These are phyloP conservation scores for Pangasius macronema DNA, from an alignment of 2,797 vertebrate genomes.

Conservation along the genomic window DNA sequence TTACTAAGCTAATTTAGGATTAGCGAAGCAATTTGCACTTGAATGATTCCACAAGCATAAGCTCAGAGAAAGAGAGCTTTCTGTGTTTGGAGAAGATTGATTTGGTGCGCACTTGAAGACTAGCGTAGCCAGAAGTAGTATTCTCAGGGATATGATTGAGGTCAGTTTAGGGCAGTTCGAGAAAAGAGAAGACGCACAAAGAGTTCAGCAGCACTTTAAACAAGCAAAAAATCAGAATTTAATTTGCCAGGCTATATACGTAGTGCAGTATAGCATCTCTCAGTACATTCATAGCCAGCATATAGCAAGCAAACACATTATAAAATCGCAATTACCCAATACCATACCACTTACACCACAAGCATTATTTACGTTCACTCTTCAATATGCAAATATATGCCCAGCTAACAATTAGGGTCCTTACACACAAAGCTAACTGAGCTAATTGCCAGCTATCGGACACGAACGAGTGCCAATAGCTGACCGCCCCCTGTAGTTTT, in stretches of 20 bases:
- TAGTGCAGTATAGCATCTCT: not conserved
- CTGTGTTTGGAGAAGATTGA: slow-evolving; percentile 14
- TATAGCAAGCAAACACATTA: not conserved
- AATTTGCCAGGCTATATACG: not conserved
- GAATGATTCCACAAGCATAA: slow-evolving; percentile 29
- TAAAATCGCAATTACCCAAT: not conserved
- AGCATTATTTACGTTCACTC: not conserved
- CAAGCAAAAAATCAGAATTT: slow-evolving; percentile 3
- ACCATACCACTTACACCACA: not conserved
- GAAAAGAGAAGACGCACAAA: slow-evolving; percentile 36
- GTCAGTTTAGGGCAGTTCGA: slow-evolving; percentile 43
- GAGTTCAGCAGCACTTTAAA: slow-evolving; percentile 42
- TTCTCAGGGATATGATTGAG: slow-evolving; percentile 43
- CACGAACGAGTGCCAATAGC: not conserved
- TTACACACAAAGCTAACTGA: not conserved
- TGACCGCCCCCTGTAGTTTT: not conserved
- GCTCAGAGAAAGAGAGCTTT: slow-evolving; percentile 12
- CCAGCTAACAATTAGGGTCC: not conserved
- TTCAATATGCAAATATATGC: slow-evolving; percentile 1
- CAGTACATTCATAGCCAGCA: not conserved
- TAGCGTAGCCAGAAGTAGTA: slow-evolving; percentile 27
- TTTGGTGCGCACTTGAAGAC: slow-evolving; percentile 42
- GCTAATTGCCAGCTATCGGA: not conserved
- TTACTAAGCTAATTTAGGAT: slow-evolving; percentile 38
- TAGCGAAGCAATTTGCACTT: slow-evolving; percentile 43